Evolutionary conservation across 2,113 vertebrate species (phyloP), one percentile per base, ranked within the genome.

Genomic region (Camelus bactrianus): DNA sequence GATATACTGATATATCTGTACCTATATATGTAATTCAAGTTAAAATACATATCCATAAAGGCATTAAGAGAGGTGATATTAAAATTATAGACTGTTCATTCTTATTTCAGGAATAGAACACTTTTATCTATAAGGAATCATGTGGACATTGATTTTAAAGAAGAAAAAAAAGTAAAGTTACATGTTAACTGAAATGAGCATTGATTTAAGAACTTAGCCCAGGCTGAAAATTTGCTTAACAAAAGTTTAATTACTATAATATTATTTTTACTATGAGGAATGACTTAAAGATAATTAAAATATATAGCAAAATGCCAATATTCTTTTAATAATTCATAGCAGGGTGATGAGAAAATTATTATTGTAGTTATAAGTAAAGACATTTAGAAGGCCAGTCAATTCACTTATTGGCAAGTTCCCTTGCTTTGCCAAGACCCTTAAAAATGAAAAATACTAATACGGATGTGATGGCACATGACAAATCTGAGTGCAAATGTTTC

Each of bases 281-380:
- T 92, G 32, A 70, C 95, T 90, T 96, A 80, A 75, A 73, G 91
- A 75, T 88, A 2, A 94, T 67, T 64, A 70, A 81, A n/a, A 96
- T 75, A 24, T 30, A 73, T n/a, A 89, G 9, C 56, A 72, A 92
- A 89, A 85, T 92, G 62, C 89, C 90, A 97, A 93, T 89, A 81
- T 92, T 35, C 38, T 28, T 96, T 92, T 73, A 35, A 73, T 97
- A 48, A 97, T 96, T 97, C 89, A 92, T 20, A 46, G 3, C 9
- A 88, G 32, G 35, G 2, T 80, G 28, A 89, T 69, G 81, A 76
- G 42, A 85, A 8, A 85, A 81, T 69, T 88, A 30, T 28, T 85
- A 92, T 58, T 92, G 26, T 26, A 58, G 12, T 48, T 94, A 46
- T 76, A 90, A 89, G 28, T 65, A 73, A 91, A 79, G 60, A 50